Conservation (phyloP, 1,140 invertebrate genomes). For the Magallana angulata region DNA sequence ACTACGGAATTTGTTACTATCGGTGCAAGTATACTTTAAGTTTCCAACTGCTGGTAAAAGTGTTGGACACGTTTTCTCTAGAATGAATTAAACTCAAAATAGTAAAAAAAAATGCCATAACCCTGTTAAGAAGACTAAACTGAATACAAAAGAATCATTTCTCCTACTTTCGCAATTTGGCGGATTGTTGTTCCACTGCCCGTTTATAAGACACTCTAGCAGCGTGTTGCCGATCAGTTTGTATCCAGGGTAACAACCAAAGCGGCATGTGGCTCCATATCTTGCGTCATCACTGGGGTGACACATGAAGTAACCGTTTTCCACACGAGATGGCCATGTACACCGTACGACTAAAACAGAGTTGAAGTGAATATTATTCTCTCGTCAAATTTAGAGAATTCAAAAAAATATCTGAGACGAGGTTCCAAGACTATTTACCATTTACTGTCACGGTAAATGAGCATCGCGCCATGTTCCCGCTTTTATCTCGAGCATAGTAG, state of each 20-base stretch:
- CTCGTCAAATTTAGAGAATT: too few species aligned
- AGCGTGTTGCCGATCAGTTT: not conserved
- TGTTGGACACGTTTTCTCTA: not conserved
- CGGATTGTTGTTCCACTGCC: not conserved
- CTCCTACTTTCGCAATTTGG: slow-evolving; percentile 45
- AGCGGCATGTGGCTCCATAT: slow-evolving; percentile 32
- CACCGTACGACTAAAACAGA: slow-evolving; percentile 39
- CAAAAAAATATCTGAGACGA: too few species aligned
- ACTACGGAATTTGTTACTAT: slow-evolving; percentile 7
- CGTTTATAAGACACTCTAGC: not conserved
- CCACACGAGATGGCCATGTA: not conserved
- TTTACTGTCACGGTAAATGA: slow-evolving; percentile 23
- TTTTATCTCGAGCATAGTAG: slow-evolving; percentile 30
- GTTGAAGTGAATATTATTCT: too few species aligned
- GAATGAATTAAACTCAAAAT: not conserved
- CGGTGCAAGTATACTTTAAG: slow-evolving; percentile 12
- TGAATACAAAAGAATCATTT: not conserved
- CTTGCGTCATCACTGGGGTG: slow-evolving; percentile 41
- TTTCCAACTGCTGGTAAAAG: not conserved
- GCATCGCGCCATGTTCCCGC: not conserved
- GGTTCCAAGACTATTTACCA: not conserved
- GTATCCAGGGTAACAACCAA: slow-evolving; percentile 49
- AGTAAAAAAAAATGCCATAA: not conserved
- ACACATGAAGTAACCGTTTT: slow-evolving; percentile 44
- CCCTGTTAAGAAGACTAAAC: not conserved